Conservation (phyloP, 1,140 invertebrate genomes). For the Phocides pigmalion region DNA sequence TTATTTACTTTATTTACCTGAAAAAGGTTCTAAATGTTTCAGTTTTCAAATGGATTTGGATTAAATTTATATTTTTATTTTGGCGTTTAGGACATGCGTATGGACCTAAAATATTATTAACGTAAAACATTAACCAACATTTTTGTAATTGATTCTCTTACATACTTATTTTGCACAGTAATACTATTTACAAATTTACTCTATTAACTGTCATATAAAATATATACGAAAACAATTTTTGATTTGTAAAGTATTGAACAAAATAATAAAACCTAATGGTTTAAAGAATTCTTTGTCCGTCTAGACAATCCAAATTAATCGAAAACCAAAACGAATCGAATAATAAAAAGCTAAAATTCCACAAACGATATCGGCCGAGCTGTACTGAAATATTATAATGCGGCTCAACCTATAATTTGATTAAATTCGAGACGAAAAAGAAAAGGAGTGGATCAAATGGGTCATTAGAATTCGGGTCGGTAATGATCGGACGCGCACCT, state of each 20-base stretch:
- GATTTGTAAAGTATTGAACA: not conserved
- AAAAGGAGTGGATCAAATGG: constrained; percentile 73
- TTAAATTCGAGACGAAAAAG: constrained; percentile 77
- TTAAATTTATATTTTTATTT: constrained; percentile 7
- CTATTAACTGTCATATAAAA: no score
- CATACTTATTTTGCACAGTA: no score
- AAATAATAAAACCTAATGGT: not conserved
- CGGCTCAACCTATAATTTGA: constrained; percentile 81
- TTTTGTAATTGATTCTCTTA: no score
- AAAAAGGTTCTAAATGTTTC: constrained; percentile 40
- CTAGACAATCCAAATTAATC: constrained; percentile 75
- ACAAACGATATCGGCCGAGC: constrained; percentile 73
- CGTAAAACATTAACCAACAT: no score
- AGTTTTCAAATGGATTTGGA: not conserved
- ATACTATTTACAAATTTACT: no score
- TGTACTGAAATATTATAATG: constrained; percentile 82
- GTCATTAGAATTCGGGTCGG: constrained; percentile 77
- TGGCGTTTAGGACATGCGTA: no score
- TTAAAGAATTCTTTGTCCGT: constrained; percentile 43
- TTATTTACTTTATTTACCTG: constrained; percentile 58
- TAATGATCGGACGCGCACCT: constrained; percentile 72
- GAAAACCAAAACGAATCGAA: constrained; percentile 67
- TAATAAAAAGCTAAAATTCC: constrained; percentile 80
- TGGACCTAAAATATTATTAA: no score
- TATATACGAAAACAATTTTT: not conserved